These are phyloP conservation scores for Eristalis tenax DNA, from an alignment of 2,888 invertebrate species.

Conservation along the genomic window DNA sequence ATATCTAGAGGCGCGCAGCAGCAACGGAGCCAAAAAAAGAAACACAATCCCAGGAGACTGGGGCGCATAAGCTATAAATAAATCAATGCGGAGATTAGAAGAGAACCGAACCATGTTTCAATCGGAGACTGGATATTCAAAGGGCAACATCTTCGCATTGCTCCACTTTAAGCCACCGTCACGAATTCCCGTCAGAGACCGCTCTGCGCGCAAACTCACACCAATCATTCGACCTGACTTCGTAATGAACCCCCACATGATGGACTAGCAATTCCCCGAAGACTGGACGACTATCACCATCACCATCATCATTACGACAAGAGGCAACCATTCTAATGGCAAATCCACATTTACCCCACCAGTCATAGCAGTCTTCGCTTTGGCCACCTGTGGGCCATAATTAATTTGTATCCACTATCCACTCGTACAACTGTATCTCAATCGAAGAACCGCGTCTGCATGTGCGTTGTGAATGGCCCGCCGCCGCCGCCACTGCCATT, in stretches of 20 bases:
- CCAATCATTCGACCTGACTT: neutral
- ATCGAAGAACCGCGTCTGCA: neutral
- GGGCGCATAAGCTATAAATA: too few relatives aligned
- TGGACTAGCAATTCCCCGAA: neutral
- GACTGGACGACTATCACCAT: slow-evolving; percentile 9
- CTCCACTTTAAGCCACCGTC: neutral
- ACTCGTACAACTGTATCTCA: slow-evolving; percentile 22
- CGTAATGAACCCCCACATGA: neutral
- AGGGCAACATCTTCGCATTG: neutral
- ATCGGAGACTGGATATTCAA: too few relatives aligned
- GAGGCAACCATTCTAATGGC: slow-evolving; percentile 54
- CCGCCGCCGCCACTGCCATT: neutral
- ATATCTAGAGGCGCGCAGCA: too few relatives aligned
- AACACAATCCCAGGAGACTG: too few relatives aligned
- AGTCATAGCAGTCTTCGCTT: neutral
- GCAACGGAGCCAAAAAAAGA: too few relatives aligned
- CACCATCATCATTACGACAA: neutral
- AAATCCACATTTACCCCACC: slow-evolving; percentile 28
- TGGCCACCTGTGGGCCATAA: slow-evolving; percentile 63
- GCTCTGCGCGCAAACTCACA: neutral
- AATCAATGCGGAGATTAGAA: too few relatives aligned
- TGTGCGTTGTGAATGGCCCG: too few relatives aligned
- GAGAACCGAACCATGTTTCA: too few relatives aligned
- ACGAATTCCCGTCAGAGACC: neutral
- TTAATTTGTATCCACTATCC: slow-evolving; percentile 49